Evolutionary conservation across 2,888 invertebrate genomes (phyloP).

Genomic region (Stenodera caucasica): DNA sequence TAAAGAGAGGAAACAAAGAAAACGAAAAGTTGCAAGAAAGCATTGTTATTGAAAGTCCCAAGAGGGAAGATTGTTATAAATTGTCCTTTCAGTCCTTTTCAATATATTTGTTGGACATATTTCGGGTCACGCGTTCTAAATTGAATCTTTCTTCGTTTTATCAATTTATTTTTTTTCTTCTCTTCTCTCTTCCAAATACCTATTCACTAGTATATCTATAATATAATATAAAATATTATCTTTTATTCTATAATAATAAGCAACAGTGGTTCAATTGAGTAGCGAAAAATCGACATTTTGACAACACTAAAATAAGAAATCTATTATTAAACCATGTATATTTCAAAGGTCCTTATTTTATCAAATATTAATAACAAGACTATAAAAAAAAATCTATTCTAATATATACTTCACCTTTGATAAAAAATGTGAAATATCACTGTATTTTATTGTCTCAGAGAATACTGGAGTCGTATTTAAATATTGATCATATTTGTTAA

Average conservation of each 20-base stretch:
- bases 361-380: too few species aligned
- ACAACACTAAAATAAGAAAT: not conserved
- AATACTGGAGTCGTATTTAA: constrained; percentile 23
- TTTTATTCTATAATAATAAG: constrained; percentile 17
- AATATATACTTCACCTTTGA: constrained; percentile 13
- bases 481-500: constrained; percentile 22
- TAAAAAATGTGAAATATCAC: constrained; percentile 15
- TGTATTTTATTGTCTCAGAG: constrained; percentile 15
- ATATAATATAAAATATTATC: constrained; percentile 20
- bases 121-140: constrained; percentile 45
- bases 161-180: constrained; percentile 34
- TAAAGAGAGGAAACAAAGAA: constrained; percentile 41
- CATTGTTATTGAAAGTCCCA: constrained; percentile 47
- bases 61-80: constrained; percentile 46
- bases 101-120: constrained; percentile 44
- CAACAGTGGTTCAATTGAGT: not conserved
- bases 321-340: not conserved
- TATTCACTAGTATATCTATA: constrained; percentile 24
- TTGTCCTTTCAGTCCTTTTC: constrained; percentile 46
- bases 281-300: not conserved
- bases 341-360: constrained; percentile 8
- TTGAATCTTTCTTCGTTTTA: constrained; percentile 36
- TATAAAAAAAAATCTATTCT: constrained; percentile 21
- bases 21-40: constrained; percentile 43
- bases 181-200: constrained; percentile 19